These are phyloP conservation scores for Drosophila nr. medialis DNA, from an alignment of 2,888 invertebrate genomes.

Conservation along the genomic window DNA sequence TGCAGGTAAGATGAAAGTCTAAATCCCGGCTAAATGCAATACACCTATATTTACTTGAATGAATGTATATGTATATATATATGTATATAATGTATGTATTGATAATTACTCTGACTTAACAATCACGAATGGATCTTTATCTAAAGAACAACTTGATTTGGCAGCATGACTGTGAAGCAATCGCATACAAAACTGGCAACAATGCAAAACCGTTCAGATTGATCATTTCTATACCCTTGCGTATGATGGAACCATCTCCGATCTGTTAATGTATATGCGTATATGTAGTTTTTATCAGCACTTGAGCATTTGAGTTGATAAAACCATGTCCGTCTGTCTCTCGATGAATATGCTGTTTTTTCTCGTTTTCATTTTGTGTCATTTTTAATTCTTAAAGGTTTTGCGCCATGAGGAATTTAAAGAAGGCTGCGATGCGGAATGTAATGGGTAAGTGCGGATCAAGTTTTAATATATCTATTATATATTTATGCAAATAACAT, in stretches of 20 bases:
- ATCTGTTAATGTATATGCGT: background rate
- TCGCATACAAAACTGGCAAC: background rate
- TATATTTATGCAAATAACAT: background rate
- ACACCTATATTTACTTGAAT: background rate
- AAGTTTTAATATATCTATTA: background rate
- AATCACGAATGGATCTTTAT: slow-evolving; percentile 25
- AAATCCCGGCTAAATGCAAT: slow-evolving; percentile 9
- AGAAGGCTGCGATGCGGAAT: slow-evolving; percentile 98
- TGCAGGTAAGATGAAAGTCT: slow-evolving; percentile 90
- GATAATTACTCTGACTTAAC: slow-evolving; percentile 11
- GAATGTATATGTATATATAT: background rate
- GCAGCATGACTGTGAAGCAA: slow-evolving; percentile 7
- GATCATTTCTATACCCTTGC: background rate
- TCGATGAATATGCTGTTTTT: background rate
- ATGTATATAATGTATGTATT: background rate
- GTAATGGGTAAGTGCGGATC: slow-evolving; percentile 92
- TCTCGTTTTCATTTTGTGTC: background rate
- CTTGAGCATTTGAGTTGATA: background rate
- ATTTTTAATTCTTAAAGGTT: slow-evolving; percentile 86
- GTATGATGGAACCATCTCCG: background rate
- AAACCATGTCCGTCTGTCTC: background rate
- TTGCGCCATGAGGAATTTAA: slow-evolving; percentile 98
- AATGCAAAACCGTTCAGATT: too few relatives aligned
- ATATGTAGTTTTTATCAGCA: background rate
- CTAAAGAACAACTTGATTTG: slow-evolving; percentile 25